These are phyloP conservation scores for Buphagus erythrorhynchus DNA, from an alignment of 2,797 vertebrate genomes.

Conservation along the genomic window DNA sequence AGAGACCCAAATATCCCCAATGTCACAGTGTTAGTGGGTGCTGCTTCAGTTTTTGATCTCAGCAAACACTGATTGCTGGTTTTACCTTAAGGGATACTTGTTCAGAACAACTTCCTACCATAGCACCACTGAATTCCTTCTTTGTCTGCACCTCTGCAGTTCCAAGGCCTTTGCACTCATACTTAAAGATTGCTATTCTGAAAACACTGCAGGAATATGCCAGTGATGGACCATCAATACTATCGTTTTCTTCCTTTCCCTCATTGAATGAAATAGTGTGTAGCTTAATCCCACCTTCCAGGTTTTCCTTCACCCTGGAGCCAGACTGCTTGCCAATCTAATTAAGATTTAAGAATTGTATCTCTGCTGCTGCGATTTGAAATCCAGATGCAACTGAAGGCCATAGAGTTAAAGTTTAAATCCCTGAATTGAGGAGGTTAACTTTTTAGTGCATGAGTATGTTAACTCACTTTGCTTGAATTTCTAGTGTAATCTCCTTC, in stretches of 20 bases:
- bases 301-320: constrained; percentile 6
- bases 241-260: neutral
- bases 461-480: constrained; percentile 60
- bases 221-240: neutral
- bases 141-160: neutral
- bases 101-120: neutral
- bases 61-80: neutral
- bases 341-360: constrained; percentile 69
- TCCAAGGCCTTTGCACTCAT: neutral
- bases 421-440: constrained; percentile 40
- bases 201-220: neutral
- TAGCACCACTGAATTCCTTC: neutral
- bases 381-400: constrained; percentile 43
- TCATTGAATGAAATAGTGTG: neutral
- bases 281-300: neutral
- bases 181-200: neutral
- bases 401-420: constrained; percentile 63
- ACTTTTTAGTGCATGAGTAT: constrained; percentile 54
- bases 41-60: neutral
- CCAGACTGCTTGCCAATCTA: constrained; percentile 34
- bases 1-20: neutral
- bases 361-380: constrained; percentile 17
- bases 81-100: neutral
- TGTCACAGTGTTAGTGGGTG: neutral
- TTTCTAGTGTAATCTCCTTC: constrained; percentile 68